phyloP scores from a whole-genome alignment of 35 echinoderm and acorn worm species.

The Patiria miniata region DNA sequence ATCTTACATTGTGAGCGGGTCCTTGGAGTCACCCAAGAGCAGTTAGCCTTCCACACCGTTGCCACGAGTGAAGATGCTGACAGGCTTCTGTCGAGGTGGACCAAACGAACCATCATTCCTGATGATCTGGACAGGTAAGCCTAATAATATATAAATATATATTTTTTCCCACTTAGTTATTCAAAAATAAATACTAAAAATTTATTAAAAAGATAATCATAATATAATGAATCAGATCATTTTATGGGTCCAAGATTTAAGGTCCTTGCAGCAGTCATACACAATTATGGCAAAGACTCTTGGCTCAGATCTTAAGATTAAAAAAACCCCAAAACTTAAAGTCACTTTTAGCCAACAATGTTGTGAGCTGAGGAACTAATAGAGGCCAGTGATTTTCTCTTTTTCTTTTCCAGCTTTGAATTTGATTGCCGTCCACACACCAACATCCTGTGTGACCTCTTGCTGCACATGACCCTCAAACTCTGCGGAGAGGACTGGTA shows the following conservation, averaged over 20 bases:
- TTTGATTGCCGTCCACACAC: conserved; percentile 73
- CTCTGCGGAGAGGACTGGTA: conserved; percentile 80
- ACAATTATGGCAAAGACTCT: no score
- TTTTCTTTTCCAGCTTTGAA: conserved; percentile 64
- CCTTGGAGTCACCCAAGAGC: conserved; percentile 69
- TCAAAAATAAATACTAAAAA: not conserved
- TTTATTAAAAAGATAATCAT: no score
- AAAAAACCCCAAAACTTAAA: no score
- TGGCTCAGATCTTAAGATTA: no score
- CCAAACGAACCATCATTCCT: conserved; percentile 71
- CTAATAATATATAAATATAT: no score
- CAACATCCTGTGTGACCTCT: conserved; percentile 61
- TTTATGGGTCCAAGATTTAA: not conserved
- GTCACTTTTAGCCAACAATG: no score
- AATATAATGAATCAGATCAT: no score
- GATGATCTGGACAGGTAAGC: conserved; percentile 70
- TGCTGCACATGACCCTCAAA: conserved; percentile 77
- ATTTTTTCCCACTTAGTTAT: not conserved
- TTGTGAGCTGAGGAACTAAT: no score
- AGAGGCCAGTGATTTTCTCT: no score
- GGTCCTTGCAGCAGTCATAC: no score
- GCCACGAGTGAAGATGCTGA: conserved; percentile 44
- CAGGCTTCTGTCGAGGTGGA: conserved; percentile 51
- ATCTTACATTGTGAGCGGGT: conserved; percentile 79
- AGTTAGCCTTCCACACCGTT: conserved; percentile 62